Percentiles rank a stretch among this genome's conserved stretches.
These are phyloP conservation scores for Hiodon tergisus DNA, from an alignment of 2,113 vertebrate species.

Conservation along the genomic window DNA sequence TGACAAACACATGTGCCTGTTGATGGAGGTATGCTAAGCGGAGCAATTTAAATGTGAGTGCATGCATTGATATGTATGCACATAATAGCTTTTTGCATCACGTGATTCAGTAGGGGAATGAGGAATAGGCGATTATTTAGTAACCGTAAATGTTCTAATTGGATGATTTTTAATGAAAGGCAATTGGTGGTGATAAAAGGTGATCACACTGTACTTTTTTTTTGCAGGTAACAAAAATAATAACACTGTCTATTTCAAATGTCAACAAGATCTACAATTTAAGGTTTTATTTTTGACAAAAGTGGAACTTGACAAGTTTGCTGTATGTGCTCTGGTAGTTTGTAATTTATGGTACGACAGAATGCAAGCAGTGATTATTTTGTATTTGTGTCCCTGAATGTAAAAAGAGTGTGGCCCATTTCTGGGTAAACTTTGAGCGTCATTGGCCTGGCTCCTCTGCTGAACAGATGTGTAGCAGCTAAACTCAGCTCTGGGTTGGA, in stretches of 20 bases:
- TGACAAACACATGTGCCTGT: conserved; percentile 68
- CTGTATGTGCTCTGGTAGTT: neutral
- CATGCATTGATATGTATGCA: conserved; percentile 57
- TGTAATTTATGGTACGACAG: neutral
- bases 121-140: conserved; percentile 4
- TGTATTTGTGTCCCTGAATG: neutral
- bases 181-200: neutral
- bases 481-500: conserved; percentile 34
- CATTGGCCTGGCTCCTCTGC: conserved; percentile 27
- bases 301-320: neutral
- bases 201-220: neutral
- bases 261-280: neutral
- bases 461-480: conserved; percentile 37
- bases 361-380: neutral
- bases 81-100: conserved; percentile 52
- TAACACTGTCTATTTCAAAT: too few species aligned
- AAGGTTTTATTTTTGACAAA: neutral
- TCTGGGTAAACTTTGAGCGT: conserved; percentile 40
- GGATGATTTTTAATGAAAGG: neutral
- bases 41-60: conserved; percentile 64
- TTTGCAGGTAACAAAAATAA: too few species aligned
- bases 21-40: conserved; percentile 67
- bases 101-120: conserved; percentile 33
- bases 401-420: neutral
- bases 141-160: neutral